Conservation (phyloP, 1,140 invertebrate genomes). For the Drosophila punjabiensis region DNA sequence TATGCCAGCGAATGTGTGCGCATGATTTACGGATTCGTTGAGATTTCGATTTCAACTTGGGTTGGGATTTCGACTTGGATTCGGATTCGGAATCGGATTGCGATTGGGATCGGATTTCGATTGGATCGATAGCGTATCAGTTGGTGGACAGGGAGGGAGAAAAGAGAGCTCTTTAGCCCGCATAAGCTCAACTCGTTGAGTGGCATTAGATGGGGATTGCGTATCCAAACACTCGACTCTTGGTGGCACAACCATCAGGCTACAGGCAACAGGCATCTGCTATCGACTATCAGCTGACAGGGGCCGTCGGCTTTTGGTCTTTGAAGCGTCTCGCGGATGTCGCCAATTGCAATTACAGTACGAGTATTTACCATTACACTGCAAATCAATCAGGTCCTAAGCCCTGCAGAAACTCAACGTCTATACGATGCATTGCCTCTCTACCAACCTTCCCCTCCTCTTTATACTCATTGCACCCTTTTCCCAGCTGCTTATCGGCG, state of each 20-base stretch:
- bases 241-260: slow-evolving; percentile 6
- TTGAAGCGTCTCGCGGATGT: slow-evolving; percentile 60
- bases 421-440: slow-evolving; percentile 28
- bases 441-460: background rate
- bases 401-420: slow-evolving; percentile 43
- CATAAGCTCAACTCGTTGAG: slow-evolving; percentile 72
- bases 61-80: slow-evolving; percentile 26
- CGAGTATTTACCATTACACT: slow-evolving; percentile 68
- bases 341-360: slow-evolving; percentile 68
- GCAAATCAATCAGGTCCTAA: slow-evolving; percentile 68
- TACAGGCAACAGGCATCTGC: slow-evolving; percentile 27
- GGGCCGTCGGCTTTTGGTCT: slow-evolving; percentile 46
- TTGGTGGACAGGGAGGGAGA: background rate
- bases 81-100: slow-evolving; percentile 19
- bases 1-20: slow-evolving; percentile 34
- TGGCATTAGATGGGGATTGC: slow-evolving; percentile 76
- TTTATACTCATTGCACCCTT: slow-evolving; percentile 23
- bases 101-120: slow-evolving; percentile 29
- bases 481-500: slow-evolving; percentile 59
- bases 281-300: background rate
- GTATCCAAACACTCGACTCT: slow-evolving; percentile 64
- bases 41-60: slow-evolving; percentile 57
- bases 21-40: slow-evolving; percentile 76
- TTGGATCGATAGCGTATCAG: slow-evolving; percentile 31
- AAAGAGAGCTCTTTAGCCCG: slow-evolving; percentile 28